Base-by-base conservation (phyloP, 1,140 invertebrate species). In the Drosophila bifasciata region DNA sequence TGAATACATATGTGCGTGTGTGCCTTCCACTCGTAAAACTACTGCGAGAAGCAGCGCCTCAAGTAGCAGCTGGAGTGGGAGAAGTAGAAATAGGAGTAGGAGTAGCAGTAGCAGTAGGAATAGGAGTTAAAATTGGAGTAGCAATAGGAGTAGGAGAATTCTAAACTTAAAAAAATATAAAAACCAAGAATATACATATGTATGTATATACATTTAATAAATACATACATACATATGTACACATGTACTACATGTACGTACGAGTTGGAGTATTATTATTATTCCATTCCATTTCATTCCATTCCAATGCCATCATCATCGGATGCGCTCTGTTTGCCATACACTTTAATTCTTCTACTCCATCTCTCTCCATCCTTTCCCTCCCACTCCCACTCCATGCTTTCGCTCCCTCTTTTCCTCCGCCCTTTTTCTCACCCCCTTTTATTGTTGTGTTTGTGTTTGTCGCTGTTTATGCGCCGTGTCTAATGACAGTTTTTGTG, bases 401-500 rank as follows among this genome's bases (percentile, higher is more conserved):
- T 13, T 4, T 9, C 44, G 1, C 17, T 1, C 9, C 6, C 11
- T 28, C 6, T 15, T n/a, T n/a, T n/a, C n/a, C 19, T 28, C 15
- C 17, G 8, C 55, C 40, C 25, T 51, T 23, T 15, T 9, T 25
- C 3, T n/a, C 23, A 1, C 25, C 25, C 25, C 16, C 19, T 16
- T 21, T 25, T 49, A 40, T 73, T 59, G 40, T 64, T 69, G 70
- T 56, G 32, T 36, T 36, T 36, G 28, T 32, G 9, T 32, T 36
- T 36, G 32, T 40, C 19, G 25, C 53, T 59, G 79, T 85, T 84
- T 85, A 84, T 84, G 80, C 80, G 80, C 76, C 81, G 80, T 86
- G 77, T 86, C 80, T 85, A 85, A 85, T 85, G 81, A 77, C 77
- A 85, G 64, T 77, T 84, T 36, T 85, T 76, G 77, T 85, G 75